Percentiles rank a stretch among this genome's conserved stretches.
phyloP scores from a whole-genome alignment of 64 coral and sea anemone species.

The Exaiptasia diaphana region DNA sequence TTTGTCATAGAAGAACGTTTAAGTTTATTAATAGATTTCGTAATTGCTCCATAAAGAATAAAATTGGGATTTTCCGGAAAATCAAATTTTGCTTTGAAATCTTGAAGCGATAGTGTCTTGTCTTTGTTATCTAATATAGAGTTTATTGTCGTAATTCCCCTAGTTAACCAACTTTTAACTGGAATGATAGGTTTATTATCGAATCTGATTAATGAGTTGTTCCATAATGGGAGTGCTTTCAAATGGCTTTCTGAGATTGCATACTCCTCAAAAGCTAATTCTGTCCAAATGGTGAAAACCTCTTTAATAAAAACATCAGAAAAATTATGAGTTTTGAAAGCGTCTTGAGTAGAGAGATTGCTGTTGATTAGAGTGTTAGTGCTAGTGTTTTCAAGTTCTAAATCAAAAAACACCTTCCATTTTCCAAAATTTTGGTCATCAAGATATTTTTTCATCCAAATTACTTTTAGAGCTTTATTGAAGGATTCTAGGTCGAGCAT shows the following conservation, averaged over 20 bases:
- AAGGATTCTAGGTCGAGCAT: slow-evolving; percentile 28
- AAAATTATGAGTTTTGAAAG: neutral
- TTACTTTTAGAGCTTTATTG: slow-evolving; percentile 23
- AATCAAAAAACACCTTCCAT: slow-evolving; percentile 17
- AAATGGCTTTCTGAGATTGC: neutral
- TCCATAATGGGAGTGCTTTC: neutral
- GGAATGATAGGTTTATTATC: neutral
- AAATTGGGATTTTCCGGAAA: neutral
- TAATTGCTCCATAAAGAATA: neutral
- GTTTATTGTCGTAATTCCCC: neutral
- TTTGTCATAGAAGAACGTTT: neutral
- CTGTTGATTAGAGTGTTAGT: neutral
- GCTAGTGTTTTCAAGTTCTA: neutral
- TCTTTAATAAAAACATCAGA: neutral
- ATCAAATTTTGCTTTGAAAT: neutral
- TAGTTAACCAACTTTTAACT: neutral
- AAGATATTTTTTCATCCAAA: slow-evolving; percentile 15
- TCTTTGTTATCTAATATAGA: neutral
- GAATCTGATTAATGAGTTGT: neutral
- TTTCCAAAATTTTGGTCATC: neutral
- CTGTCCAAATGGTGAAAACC: neutral
- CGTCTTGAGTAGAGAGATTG: neutral
- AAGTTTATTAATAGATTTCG: neutral
- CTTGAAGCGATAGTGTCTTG: neutral
- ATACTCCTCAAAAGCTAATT: neutral